Evolutionary conservation across 2,797 vertebrate species (phyloP).

Genomic region (Epinephelus malabaricus): DNA sequence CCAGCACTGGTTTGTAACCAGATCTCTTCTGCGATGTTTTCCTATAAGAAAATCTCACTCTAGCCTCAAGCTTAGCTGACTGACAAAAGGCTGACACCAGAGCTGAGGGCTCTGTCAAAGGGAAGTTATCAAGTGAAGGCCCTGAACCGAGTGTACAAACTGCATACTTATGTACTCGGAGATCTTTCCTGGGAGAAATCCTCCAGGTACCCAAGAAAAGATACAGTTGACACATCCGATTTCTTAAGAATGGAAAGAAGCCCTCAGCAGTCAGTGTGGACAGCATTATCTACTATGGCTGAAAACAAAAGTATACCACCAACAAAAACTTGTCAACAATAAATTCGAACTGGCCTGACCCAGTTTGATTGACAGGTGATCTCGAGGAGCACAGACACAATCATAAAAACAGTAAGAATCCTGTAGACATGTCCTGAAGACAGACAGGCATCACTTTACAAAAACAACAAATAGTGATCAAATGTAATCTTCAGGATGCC

Average conservation of each 20-base stretch:
- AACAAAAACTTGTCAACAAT: conserved; percentile 36
- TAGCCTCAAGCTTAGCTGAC: conserved; percentile 62
- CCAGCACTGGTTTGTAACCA: conserved; percentile 49
- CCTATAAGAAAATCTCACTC: conserved; percentile 45
- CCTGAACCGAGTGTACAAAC: conserved; percentile 51
- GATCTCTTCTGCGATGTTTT: conserved; percentile 55
- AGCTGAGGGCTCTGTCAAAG: conserved; percentile 65
- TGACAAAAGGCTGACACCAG: conserved; percentile 72
- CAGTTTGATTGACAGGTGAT: conserved; percentile 62
- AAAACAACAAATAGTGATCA: conserved; percentile 2
- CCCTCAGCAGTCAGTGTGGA: conserved; percentile 20
- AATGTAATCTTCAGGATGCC: not conserved
- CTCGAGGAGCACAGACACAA: conserved; percentile 28
- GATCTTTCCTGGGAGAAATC: conserved; percentile 45
- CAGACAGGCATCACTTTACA: conserved; percentile 38
- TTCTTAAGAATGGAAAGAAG: conserved; percentile 36
- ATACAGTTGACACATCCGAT: conserved; percentile 48
- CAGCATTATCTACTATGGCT: conserved; percentile 3
- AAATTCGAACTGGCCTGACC: conserved; percentile 26
- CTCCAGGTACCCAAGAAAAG: conserved; percentile 34
- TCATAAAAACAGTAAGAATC: conserved; percentile 20
- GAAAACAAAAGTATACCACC: conserved; percentile 31
- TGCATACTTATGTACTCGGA: conserved; percentile 41
- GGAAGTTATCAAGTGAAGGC: conserved; percentile 52
- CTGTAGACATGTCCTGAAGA: conserved; percentile 45